phyloP scores from a whole-genome alignment of 2,797 vertebrate species.

The Ciconia nigra region DNA sequence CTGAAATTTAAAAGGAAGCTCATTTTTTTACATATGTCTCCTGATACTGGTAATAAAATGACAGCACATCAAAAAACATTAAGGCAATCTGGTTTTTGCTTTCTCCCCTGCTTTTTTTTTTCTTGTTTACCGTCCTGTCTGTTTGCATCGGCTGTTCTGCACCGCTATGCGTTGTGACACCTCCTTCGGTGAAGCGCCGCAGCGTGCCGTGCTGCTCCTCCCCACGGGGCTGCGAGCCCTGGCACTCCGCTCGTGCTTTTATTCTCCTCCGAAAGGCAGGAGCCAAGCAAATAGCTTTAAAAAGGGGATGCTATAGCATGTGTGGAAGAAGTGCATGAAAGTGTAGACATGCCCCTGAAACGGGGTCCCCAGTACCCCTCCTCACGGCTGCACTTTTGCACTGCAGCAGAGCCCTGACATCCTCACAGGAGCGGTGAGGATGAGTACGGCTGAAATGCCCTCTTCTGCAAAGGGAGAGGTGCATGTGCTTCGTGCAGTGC shows the following conservation, averaged over 20 bases:
- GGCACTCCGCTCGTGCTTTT: background rate
- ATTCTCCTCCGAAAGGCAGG: background rate
- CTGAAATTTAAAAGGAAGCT: constrained; percentile 7
- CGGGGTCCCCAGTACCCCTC: background rate
- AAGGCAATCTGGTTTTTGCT: constrained; percentile 27
- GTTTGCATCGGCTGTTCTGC: background rate
- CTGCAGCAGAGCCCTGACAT: background rate
- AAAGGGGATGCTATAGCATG: background rate
- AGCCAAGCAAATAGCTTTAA: background rate
- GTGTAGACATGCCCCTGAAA: rapidly evolving
- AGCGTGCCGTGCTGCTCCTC: background rate
- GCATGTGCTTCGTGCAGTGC: rapidly evolving
- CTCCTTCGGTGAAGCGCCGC: background rate
- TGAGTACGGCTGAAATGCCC: background rate
- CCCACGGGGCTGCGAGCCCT: background rate
- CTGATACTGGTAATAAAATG: constrained; percentile 37
- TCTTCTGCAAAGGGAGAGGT: background rate
- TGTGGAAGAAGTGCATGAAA: rapidly evolving
- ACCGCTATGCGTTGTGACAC: background rate
- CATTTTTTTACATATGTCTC: constrained; percentile 31
- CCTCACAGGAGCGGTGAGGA: rapidly evolving
- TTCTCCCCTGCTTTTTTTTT: background rate
- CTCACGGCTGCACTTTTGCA: rapidly evolving
- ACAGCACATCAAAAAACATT: constrained; percentile 50
- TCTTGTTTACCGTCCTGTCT: constrained; percentile 44